A percentile compares a stretch with the other conserved stretches of the same genome.
phyloP scores from a whole-genome alignment of 2,113 vertebrate genomes.

The Tympanuchus pallidicinctus region DNA sequence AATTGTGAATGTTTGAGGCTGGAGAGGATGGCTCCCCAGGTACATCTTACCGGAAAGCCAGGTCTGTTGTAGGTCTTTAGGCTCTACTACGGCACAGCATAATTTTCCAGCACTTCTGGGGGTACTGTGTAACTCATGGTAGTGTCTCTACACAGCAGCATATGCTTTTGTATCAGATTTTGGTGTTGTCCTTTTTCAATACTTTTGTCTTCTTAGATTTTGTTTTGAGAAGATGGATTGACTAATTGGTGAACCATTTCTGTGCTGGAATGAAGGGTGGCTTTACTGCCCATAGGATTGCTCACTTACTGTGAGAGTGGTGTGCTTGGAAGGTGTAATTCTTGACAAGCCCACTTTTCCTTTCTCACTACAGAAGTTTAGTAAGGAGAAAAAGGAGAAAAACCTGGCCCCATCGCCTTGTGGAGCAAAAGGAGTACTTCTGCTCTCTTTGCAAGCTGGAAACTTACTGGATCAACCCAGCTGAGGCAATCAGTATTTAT shows the following conservation, averaged over 20 bases:
- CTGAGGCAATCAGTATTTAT: not conserved
- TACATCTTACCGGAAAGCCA: not conserved
- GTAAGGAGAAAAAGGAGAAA: not conserved
- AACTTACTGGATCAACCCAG: not conserved
- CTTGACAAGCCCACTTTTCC: not conserved
- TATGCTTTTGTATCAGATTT: not conserved
- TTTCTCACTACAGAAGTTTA: not conserved
- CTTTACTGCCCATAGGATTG: not conserved
- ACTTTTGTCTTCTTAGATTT: not conserved
- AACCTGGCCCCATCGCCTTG: rapidly evolving
- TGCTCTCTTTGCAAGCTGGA: not conserved
- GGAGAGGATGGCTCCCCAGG: not conserved
- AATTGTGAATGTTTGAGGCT: not conserved
- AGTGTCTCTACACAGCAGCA: not conserved
- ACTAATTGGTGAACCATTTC: not conserved
- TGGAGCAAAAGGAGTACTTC: not conserved
- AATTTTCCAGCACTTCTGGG: not conserved
- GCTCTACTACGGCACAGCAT: not conserved
- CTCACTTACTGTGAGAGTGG: not conserved
- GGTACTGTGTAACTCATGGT: not conserved
- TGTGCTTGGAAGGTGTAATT: not conserved
- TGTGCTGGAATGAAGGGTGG: not conserved
- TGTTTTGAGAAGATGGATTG: not conserved
- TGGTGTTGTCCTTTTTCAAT: not conserved
- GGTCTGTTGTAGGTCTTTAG: not conserved